phyloP scores from a whole-genome alignment of 2,888 invertebrate genomes.

The Syrista parreyssii region DNA sequence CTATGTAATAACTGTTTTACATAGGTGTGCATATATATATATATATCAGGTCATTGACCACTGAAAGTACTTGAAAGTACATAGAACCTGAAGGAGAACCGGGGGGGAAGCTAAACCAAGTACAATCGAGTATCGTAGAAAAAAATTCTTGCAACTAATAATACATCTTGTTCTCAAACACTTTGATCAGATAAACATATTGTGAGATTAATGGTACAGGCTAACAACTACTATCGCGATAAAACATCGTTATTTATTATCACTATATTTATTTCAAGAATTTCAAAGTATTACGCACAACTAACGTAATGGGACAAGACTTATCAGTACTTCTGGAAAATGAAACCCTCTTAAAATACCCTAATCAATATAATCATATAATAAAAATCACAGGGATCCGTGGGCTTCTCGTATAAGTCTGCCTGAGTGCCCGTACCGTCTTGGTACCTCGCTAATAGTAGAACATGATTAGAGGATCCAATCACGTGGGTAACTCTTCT shows the following conservation, averaged over 20 bases:
- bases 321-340: background rate
- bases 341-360: background rate
- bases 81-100: background rate
- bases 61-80: background rate
- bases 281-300: background rate
- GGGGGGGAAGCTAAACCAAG: background rate
- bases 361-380: background rate
- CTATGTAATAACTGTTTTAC: background rate
- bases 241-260: background rate
- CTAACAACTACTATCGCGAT: background rate
- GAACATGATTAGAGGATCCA: slow-evolving; percentile 60
- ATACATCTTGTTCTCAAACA: background rate
- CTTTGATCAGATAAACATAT: background rate
- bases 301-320: background rate
- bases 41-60: background rate
- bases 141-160: background rate
- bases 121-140: background rate
- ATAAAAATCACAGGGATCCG: background rate
- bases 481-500: slow-evolving; percentile 61
- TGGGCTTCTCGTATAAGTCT: background rate
- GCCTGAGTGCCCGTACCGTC: slow-evolving; percentile 54
- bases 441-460: slow-evolving; percentile 64
- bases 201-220: background rate
- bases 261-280: background rate
- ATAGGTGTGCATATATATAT: background rate